A percentile compares a stretch with the other conserved stretches of the same genome.
Evolutionary conservation across 2,797 vertebrate genomes (phyloP).

Genomic region (Gobionotothen gibberifrons): DNA sequence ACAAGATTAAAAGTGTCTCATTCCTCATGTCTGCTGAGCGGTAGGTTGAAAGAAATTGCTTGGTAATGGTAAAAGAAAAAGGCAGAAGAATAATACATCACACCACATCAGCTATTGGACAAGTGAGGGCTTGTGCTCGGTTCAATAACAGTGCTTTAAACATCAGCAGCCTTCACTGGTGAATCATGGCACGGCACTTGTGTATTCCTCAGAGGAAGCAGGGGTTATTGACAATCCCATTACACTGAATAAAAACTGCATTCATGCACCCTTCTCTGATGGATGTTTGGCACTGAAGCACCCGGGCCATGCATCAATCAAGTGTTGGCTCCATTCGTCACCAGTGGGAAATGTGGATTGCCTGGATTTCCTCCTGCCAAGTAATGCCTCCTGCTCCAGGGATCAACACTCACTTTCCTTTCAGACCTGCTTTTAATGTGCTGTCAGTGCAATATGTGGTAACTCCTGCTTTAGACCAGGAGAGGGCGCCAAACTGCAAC

Average conservation of each 20-base stretch:
- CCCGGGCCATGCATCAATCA: slow-evolving; percentile 55
- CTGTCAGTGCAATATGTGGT: neutral
- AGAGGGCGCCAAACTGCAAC: slow-evolving; percentile 49
- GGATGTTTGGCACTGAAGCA: slow-evolving; percentile 40
- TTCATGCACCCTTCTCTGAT: slow-evolving; percentile 38
- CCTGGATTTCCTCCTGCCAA: slow-evolving; percentile 33
- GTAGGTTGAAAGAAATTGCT: neutral
- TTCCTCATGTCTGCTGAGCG: neutral
- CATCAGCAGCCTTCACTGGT: slow-evolving; percentile 48
- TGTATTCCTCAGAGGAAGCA: slow-evolving; percentile 54
- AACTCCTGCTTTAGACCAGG: slow-evolving; percentile 27
- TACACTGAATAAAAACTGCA: slow-evolving; percentile 55
- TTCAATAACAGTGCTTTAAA: slow-evolving; percentile 43
- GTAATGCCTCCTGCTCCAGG: slow-evolving; percentile 32
- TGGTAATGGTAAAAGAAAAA: slow-evolving; percentile 23
- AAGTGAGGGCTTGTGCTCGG: slow-evolving; percentile 19
- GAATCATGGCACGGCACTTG: slow-evolving; percentile 41
- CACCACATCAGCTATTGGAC: slow-evolving; percentile 22
- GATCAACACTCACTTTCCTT: slow-evolving; percentile 11
- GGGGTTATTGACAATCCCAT: slow-evolving; percentile 63
- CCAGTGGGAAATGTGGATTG: slow-evolving; percentile 41
- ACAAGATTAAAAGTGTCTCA: neutral
- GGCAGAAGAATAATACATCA: neutral
- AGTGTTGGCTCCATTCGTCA: slow-evolving; percentile 18
- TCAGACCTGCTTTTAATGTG: slow-evolving; percentile 10